These are phyloP conservation scores for Notarius lentiginosus DNA, from an alignment of 2,113 vertebrate species.

Conservation along the genomic window DNA sequence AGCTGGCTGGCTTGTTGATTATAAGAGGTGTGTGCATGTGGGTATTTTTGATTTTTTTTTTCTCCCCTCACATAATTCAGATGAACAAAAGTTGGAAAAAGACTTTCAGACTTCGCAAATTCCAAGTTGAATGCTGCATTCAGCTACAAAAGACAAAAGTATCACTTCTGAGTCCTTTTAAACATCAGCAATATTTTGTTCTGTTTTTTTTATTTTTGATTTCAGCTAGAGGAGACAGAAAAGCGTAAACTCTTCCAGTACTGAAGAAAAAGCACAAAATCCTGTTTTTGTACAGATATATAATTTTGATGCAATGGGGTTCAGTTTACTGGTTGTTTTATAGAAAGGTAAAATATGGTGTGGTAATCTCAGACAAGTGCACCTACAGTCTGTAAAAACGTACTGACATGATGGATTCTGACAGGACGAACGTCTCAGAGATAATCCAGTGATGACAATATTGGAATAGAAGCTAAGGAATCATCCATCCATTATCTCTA, in stretches of 20 bases:
- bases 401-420: not conserved
- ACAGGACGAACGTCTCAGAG: not conserved
- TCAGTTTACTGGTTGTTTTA: not conserved
- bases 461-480: too few species aligned
- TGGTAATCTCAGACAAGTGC: not conserved
- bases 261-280: not conserved
- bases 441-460: not conserved
- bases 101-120: too few species aligned
- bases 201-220: not conserved
- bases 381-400: not conserved
- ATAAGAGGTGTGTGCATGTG: not conserved
- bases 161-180: not conserved
- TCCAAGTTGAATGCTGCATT: too few species aligned
- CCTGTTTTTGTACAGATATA: not conserved
- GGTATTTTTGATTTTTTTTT: too few species aligned
- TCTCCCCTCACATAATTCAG: too few species aligned
- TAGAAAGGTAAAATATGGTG: not conserved
- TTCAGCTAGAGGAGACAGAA: not conserved
- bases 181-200: not conserved
- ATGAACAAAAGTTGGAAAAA: too few species aligned
- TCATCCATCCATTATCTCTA: too few species aligned
- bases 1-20: too few species aligned
- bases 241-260: not conserved
- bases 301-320: not conserved
- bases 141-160: too few species aligned